Conservation (phyloP, 2,113 vertebrate species). For the Corvus cornix region DNA sequence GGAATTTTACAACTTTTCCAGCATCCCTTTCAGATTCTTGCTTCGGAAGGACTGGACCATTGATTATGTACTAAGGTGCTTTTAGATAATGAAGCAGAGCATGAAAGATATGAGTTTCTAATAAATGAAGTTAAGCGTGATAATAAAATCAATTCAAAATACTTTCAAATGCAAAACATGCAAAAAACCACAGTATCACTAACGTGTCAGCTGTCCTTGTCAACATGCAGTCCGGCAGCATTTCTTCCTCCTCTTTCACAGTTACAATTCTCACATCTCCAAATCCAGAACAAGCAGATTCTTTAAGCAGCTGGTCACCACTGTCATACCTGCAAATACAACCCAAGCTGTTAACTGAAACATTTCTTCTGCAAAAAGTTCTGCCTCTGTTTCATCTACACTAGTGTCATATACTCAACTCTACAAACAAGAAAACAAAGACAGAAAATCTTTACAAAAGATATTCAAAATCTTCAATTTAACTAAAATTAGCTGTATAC, state of each 20-base stretch:
- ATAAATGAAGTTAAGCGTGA: neutral
- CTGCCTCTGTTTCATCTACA: neutral
- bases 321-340: slow-evolving; percentile 11
- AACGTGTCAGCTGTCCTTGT: neutral
- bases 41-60: neutral
- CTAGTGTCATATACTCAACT: neutral
- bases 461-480: neutral
- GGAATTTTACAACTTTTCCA: neutral
- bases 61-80: neutral
- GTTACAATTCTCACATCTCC: neutral
- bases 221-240: fast-evolving
- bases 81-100: neutral
- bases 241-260: neutral
- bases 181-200: neutral
- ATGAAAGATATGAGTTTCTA: neutral
- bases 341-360: neutral
- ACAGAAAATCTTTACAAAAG: neutral
- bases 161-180: neutral
- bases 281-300: neutral
- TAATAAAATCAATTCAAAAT: neutral
- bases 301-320: neutral
- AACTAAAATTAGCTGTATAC: neutral
- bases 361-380: neutral
- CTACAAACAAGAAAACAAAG: neutral
- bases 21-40: neutral